Conservation (phyloP, 2,113 vertebrate genomes). For the Lynx canadensis region DNA sequence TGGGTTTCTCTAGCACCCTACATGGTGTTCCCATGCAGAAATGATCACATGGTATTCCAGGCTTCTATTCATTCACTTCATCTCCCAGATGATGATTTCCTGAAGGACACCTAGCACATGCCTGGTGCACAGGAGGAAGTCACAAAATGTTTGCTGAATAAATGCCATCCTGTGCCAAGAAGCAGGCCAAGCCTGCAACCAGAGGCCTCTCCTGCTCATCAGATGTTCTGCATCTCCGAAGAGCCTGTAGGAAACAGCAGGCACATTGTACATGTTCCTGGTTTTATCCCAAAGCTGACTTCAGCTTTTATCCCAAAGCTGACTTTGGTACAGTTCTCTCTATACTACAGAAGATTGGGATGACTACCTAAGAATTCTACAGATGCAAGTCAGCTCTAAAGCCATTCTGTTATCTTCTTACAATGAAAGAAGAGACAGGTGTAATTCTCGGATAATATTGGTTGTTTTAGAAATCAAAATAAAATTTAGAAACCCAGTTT, state of each 20-base stretch:
- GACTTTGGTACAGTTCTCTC: neutral
- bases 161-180: neutral
- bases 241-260: neutral
- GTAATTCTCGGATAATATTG: neutral
- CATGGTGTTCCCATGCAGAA: neutral
- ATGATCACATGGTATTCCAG: neutral
- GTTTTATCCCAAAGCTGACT: neutral
- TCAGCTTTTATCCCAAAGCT: neutral
- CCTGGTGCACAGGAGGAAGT: neutral
- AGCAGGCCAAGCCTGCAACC: neutral
- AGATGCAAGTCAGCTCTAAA: neutral
- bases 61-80: neutral
- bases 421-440: neutral
- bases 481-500: neutral
- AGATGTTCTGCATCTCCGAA: neutral
- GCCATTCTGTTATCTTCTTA: neutral
- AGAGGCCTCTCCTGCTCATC: neutral
- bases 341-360: neutral
- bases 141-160: neutral
- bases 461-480: conserved; percentile 5
- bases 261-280: neutral
- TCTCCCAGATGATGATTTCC: neutral
- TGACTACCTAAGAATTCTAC: neutral
- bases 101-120: neutral
- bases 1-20: neutral